phyloP scores from a whole-genome alignment of 2,113 vertebrate species.

The Herpetotheres cachinnans region DNA sequence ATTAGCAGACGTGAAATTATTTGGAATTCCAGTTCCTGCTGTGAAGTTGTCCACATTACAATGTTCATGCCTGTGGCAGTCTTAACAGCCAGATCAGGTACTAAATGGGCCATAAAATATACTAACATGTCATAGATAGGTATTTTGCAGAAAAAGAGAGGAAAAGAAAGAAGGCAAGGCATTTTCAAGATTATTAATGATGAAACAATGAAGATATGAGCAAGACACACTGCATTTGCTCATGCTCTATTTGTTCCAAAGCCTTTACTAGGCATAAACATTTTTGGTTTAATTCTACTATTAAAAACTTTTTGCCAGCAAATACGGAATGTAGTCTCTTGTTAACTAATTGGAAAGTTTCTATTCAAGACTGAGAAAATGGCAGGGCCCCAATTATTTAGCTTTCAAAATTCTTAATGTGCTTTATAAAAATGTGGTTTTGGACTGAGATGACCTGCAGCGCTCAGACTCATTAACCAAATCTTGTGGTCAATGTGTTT shows the following conservation, averaged over 20 bases:
- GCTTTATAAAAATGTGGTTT: background rate
- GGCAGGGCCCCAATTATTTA: rapidly evolving
- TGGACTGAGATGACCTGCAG: background rate
- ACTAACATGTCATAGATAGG: background rate
- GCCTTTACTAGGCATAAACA: background rate
- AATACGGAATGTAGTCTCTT: background rate
- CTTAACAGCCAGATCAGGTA: background rate
- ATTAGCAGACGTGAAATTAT: constrained; percentile 17
- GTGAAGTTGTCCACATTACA: background rate
- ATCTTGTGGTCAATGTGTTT: background rate
- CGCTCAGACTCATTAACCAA: background rate
- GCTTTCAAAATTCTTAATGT: background rate
- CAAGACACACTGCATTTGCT: background rate
- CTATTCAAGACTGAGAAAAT: background rate
- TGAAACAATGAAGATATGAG: background rate
- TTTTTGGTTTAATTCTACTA: background rate
- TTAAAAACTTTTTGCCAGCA: background rate
- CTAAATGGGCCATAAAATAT: constrained; percentile 30
- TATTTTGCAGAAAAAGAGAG: background rate
- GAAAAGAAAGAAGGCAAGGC: background rate
- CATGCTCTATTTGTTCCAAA: background rate
- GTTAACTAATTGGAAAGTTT: background rate
- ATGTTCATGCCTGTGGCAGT: background rate
- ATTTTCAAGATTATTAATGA: background rate
- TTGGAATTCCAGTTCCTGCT: constrained; percentile 1